Conservation (phyloP, 2,888 invertebrate species). For the Actias luna region DNA sequence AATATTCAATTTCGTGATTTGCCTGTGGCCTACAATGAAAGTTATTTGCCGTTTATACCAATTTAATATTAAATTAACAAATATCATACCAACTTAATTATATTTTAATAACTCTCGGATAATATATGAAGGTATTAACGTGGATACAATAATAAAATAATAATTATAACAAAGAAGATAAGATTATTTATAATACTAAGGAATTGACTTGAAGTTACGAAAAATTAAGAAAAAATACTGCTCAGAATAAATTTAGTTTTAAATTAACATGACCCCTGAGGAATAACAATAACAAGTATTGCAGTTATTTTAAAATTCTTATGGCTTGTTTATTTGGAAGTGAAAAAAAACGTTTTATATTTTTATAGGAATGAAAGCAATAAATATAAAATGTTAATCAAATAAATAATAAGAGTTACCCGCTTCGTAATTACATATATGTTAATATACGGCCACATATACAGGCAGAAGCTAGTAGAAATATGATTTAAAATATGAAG, state of each 20-base stretch:
- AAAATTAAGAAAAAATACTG: no score
- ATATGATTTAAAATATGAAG: background rate
- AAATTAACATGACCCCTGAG: no score
- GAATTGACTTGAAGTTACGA: no score
- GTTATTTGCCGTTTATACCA: background rate
- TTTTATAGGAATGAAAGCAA: background rate
- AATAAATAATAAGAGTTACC: background rate
- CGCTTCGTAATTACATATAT: background rate
- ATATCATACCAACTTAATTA: background rate
- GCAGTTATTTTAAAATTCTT: background rate
- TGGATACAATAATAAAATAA: background rate
- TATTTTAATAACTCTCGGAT: no score
- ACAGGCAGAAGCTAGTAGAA: background rate
- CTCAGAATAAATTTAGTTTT: no score
- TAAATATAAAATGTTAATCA: background rate
- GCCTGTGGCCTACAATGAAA: background rate
- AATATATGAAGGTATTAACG: background rate
- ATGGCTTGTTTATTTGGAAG: background rate
- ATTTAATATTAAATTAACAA: background rate
- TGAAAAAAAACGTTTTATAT: background rate
- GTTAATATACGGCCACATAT: background rate
- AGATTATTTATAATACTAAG: no score
- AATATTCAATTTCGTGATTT: background rate
- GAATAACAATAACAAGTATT: background rate
- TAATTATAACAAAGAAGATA: background rate